Base-by-base conservation (phyloP, 1,140 invertebrate species). In the Campodea augens region DNA sequence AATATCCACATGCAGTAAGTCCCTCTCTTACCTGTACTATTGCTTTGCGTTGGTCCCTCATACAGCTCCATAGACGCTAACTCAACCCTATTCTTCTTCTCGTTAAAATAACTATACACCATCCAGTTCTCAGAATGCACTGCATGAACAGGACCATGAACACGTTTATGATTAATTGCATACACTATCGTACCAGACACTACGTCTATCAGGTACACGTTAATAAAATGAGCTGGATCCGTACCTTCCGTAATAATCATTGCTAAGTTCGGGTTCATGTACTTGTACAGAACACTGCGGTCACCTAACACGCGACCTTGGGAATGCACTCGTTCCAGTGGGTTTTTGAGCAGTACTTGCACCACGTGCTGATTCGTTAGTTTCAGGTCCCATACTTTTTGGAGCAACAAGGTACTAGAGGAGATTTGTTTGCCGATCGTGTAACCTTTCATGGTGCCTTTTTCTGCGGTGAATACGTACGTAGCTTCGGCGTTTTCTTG, bases 111-210 rank as follows among this genome's bases (percentile, higher is more conserved):
- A 41, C 83, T 75, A 63, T 97, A 98, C 40, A 95, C 81, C 19
- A 97, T 56, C 86, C 88, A 97, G 66, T 99, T 96, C 65, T 98
- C 95, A 1, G 89, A 87, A 67, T 97, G 91, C 22, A 97, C 80
- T 41, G 96, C 67, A 57, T 89, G 78, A 37, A 95, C 65, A 7
- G 91, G 86, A 5, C 80, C 78, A 37, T 73, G 71, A 25, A 82
- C 79, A 58, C 78, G 73, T 49, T 83, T 81, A 59, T 92, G 86
- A 46, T 69, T 69, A 49, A 77, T 72, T 1, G 79, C 76, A 51
- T 75, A 75, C 43, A 84, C 66, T 46, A 86, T 67, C 1, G 71
- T 67, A 24, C 84, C 95, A 25, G 85, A 91, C 3, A 96, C 86
- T 39, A 75, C 80, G 69, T 98, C 95, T 49, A 98, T 60, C 43